These are phyloP conservation scores for Ammodytes dubius DNA, from an alignment of 2,113 vertebrate genomes.

Conservation along the genomic window DNA sequence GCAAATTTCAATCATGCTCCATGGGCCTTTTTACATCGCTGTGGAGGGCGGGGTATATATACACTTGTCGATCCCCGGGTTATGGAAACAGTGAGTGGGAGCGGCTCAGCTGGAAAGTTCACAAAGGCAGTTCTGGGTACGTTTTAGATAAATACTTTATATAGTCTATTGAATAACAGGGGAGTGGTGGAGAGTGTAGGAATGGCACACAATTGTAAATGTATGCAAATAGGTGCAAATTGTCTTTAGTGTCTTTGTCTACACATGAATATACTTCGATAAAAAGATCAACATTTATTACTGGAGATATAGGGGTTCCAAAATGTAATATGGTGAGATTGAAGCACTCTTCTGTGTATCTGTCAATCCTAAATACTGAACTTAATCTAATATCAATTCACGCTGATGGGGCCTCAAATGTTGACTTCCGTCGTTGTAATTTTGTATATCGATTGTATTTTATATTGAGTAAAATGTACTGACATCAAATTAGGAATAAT, in stretches of 20 bases:
- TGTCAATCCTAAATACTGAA: no score
- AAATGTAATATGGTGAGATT: not conserved
- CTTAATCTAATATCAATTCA: no score
- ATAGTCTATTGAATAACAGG: not conserved
- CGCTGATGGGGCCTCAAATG: no score
- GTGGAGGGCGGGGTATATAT: slow-evolving; percentile 51
- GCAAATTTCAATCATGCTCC: slow-evolving; percentile 83
- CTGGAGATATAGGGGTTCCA: not conserved
- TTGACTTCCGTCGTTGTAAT: no score
- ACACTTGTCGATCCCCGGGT: slow-evolving; percentile 75
- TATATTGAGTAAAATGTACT: not conserved
- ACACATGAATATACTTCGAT: not conserved
- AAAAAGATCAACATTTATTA: not conserved
- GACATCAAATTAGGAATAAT: not conserved
- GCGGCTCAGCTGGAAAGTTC: not conserved
- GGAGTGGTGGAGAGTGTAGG: not conserved
- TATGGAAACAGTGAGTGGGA: slow-evolving; percentile 72
- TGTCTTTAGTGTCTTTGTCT: no score
- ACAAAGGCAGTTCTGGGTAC: not conserved
- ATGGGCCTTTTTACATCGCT: slow-evolving; percentile 63
- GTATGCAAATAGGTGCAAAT: not conserved
- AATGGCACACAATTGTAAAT: not conserved
- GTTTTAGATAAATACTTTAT: not conserved
- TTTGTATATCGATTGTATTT: no score
- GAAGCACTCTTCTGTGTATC: no score